Evolutionary conservation across 2,113 vertebrate genomes (phyloP).

Genomic region (Sphaerodactylus townsendi): DNA sequence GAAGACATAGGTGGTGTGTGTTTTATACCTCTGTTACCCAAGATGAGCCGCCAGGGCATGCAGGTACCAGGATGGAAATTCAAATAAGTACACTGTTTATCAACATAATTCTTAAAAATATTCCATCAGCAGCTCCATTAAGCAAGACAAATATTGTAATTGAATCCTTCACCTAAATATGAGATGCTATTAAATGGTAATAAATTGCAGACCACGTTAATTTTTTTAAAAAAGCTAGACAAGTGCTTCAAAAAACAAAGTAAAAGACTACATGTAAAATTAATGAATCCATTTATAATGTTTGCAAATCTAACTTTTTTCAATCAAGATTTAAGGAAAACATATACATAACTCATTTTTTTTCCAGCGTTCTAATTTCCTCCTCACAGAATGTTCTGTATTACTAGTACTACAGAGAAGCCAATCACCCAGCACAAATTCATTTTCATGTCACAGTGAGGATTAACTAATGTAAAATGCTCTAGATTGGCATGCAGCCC

Average conservation of each 20-base stretch:
- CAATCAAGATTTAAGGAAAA: slow-evolving; percentile 12
- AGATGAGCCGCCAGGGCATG: fast-evolving
- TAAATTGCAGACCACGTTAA: not conserved
- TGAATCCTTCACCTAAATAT: not conserved
- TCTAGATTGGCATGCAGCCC: not conserved
- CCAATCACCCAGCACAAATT: slow-evolving; percentile 17
- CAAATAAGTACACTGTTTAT: not conserved
- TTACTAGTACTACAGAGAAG: not conserved
- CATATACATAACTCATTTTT: not conserved
- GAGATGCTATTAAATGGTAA: not conserved
- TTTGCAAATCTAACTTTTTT: not conserved
- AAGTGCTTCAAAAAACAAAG: not conserved
- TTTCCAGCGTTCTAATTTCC: slow-evolving; percentile 3
- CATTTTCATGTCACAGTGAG: slow-evolving; percentile 17
- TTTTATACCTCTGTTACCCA: not conserved
- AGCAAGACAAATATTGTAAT: slow-evolving; percentile 11
- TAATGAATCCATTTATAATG: not conserved
- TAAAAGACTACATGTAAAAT: not conserved
- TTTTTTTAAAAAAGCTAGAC: not conserved
- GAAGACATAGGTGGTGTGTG: too few species aligned
- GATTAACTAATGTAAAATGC: slow-evolving; percentile 24
- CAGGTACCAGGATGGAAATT: not conserved
- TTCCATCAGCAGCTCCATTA: not conserved
- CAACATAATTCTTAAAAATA: not conserved
- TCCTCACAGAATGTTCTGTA: slow-evolving; percentile 26